Conservation (phyloP, 2,113 vertebrate genomes). For the Hyaena hyaena region DNA sequence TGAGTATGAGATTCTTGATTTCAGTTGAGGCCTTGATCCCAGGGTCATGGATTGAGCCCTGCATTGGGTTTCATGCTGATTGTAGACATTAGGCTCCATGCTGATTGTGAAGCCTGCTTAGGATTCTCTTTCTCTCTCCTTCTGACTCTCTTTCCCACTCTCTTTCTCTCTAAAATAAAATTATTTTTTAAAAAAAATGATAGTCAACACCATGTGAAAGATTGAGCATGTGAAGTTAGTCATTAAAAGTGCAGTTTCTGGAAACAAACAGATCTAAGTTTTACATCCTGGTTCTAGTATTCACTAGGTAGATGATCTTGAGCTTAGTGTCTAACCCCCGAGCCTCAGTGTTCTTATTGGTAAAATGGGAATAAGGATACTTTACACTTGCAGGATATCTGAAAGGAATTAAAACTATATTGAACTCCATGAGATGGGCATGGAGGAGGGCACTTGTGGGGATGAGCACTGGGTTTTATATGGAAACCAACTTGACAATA, state of each 20-base stretch:
- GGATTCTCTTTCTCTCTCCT: no score
- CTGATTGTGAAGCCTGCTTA: no score
- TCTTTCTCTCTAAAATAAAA: no score
- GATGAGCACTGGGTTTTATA: no score
- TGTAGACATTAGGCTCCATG: no score
- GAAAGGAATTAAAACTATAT: constrained; percentile 1
- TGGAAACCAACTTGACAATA: no score
- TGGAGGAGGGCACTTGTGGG: no score
- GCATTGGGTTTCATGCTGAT: no score
- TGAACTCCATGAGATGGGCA: background rate
- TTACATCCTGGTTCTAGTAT: background rate
- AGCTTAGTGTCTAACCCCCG: background rate
- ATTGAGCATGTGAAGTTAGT: background rate
- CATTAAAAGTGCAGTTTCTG: background rate
- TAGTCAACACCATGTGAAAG: background rate
- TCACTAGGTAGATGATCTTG: background rate
- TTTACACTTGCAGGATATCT: background rate
- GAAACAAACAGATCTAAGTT: background rate
- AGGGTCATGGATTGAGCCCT: no score
- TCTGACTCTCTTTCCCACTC: no score
- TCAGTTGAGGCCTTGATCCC: no score
- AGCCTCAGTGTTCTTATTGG: constrained; percentile 21
- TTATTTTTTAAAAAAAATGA: background rate
- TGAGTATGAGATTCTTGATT: no score
- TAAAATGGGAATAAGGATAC: constrained; percentile 31